phyloP scores from a whole-genome alignment of 2,113 vertebrate genomes.

The Macroglossus sobrinus region DNA sequence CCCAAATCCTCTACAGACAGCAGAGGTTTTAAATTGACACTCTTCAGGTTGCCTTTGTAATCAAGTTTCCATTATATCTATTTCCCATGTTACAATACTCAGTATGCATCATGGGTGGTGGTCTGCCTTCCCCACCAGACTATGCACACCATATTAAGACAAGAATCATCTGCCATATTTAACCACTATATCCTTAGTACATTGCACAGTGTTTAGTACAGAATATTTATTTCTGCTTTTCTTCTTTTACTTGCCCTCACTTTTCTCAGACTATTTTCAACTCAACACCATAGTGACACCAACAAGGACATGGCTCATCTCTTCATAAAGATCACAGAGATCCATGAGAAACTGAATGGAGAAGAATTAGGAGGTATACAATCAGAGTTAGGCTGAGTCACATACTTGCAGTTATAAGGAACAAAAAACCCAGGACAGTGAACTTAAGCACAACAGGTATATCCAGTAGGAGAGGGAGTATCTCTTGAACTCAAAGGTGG shows the following conservation, averaged over 20 bases:
- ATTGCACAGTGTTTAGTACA: accelerated
- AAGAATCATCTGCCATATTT: neutral
- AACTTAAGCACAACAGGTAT: neutral
- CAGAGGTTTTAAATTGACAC: neutral
- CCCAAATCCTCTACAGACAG: neutral
- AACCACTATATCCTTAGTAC: neutral
- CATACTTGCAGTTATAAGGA: neutral
- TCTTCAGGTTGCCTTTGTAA: neutral
- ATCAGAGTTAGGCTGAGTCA: neutral
- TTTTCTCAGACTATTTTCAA: neutral
- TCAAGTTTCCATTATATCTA: neutral
- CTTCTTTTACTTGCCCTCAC: neutral
- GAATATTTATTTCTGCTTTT: neutral
- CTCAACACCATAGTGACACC: neutral
- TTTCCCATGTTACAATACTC: neutral
- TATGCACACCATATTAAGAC: neutral
- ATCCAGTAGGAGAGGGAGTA: neutral
- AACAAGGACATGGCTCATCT: neutral
- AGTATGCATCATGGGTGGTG: neutral
- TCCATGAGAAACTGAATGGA: neutral
- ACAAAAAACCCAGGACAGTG: neutral
- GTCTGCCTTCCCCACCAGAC: neutral
- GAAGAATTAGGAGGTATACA: neutral
- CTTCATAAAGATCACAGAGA: neutral
- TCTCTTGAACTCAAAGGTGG: neutral